Conservation (phyloP, 2,113 vertebrate genomes). For the Toxostoma redivivum region DNA sequence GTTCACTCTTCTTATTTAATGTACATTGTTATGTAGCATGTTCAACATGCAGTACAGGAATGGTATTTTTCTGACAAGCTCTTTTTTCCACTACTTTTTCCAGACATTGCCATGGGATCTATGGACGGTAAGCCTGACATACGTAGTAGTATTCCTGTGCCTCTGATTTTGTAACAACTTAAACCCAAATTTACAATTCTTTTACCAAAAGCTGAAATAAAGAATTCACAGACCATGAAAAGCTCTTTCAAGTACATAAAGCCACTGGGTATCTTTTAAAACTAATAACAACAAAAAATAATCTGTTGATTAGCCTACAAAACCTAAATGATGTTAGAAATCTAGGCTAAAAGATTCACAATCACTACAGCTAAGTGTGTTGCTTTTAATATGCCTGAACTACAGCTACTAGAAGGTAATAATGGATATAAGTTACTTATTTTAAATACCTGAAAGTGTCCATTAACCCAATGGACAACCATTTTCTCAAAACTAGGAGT, state of each 20-base stretch:
- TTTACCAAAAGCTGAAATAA: neutral
- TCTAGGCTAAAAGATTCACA: neutral
- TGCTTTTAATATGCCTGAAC: neutral
- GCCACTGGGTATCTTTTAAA: neutral
- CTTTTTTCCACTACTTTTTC: conserved; percentile 13
- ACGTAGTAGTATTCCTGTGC: neutral
- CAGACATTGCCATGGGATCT: conserved; percentile 96
- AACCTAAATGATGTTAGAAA: neutral
- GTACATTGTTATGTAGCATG: neutral
- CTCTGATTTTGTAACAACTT: neutral
- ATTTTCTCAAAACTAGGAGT: neutral
- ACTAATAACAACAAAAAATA: neutral
- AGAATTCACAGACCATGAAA: neutral
- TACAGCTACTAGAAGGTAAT: neutral
- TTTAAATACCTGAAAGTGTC: neutral
- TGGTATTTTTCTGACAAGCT: conserved; percentile 3
- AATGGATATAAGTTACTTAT: neutral
- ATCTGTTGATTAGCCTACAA: neutral
- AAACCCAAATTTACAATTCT: neutral
- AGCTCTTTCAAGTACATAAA: neutral
- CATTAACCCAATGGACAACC: neutral
- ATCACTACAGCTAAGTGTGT: neutral
- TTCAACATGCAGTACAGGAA: neutral
- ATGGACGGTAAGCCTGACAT: conserved; percentile 86
- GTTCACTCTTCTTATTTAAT: neutral